Base-by-base conservation (phyloP, 2,113 vertebrate species). In the Oryzias javanicus region DNA sequence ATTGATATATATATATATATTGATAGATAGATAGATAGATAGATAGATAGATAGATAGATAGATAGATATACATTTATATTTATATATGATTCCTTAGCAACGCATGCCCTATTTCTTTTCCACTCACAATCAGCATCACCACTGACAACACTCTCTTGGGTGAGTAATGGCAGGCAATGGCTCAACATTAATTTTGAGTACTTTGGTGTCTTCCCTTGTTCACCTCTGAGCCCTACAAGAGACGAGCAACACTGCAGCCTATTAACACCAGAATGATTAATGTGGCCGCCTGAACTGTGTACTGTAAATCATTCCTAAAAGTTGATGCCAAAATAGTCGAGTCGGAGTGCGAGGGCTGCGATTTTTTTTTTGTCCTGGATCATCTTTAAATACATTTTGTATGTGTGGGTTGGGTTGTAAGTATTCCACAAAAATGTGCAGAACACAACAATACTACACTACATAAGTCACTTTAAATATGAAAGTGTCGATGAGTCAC, bases 231-330 rank as follows among this genome's bases (percentile, higher is more conserved):
- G 70, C 65, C 71, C 53, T 24, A 50, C 22, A 61, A 62, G 64
- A 82, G 71, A 81, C 64, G 42, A 65, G 68, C 57, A 73, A 70
- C 80, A 74, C 65, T 63, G 57, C 55, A 81, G 75, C 52, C 79
- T 49, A 79, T 86, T 83, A 83, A 54, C 61, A 72, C 57, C 48
- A 70, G 52, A 54, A 66, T 81, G 84, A 85, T 84, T 72, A 77
- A 88, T 82, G 82, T 72, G 70, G 42, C 73, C 64, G 52, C 59
- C 60, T 76, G 73, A 80, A 63, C 77, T 72, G 60, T 40, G 44
- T 25, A 67, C 71, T 80, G 77, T 86, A 85, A 84, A 88, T 84
- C 79, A 84, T 74, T 67, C 66, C 61, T 72, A 76, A 83, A 77
- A 79, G 35, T 74, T 76, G 78, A 80, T 52, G 63, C 29, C 45